Evolutionary conservation across 1,140 invertebrate genomes (phyloP), one percentile per base, ranked within the genome.

Genomic region (Drosophila carrolli): DNA sequence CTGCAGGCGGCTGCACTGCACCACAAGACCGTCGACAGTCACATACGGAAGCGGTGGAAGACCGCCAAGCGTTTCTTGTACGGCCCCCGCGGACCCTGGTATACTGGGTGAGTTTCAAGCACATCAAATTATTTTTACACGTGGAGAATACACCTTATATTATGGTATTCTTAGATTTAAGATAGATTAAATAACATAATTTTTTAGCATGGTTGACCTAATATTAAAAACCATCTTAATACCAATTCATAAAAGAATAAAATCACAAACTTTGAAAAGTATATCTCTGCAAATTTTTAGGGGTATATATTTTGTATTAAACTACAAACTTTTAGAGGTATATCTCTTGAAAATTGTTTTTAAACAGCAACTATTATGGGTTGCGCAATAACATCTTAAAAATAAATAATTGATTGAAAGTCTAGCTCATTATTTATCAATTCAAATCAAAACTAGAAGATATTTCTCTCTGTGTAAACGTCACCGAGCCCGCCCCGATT

Each of bases 61-160:
- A 93, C 93, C 19, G 91, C 93, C 41, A 94, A 94, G 76, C 81
- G 93, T 63, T 93, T 94, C 66, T 93, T 95, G 63, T 93, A 92
- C 32, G 94, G 94, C 55, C 93, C 94, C 29, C 86, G 94, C 60
- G 95, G 95, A 48, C 93, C 94, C 11, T 95, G 95, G 95, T 92
- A 81, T 74, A 91, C 90, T 58, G 93, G 93, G 93, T 94, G 77
- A 93, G 93, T 35, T 14, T 50, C 16, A 46, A 54, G 9, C 35
- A 23, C 7, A 53, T 59, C 0, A 11, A 29, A 10, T 50, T 51
- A 5, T 37, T 9, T 1, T 5, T 29, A 4, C 38, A 68, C 14
- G 6, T 14, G 11, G 1, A 66, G 4, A 68, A 68, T 44, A 35
- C 0, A 13, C 8, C 10, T 56, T 38, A 10, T 10, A 7, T 16